These are phyloP conservation scores for Phataginus tetradactyla DNA, from an alignment of 2,797 vertebrate genomes.

Conservation along the genomic window DNA sequence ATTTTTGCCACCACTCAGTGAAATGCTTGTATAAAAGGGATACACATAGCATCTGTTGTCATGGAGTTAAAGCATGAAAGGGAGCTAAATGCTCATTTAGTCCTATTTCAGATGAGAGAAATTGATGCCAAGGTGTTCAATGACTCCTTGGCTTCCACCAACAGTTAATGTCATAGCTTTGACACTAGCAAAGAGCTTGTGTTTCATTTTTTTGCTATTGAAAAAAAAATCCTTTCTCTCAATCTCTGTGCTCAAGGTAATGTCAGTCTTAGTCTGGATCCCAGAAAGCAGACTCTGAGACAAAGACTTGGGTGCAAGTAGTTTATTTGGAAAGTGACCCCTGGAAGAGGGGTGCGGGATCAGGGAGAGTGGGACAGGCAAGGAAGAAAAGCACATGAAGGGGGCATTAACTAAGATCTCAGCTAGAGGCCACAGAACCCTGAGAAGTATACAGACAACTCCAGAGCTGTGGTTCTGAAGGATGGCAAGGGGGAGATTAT, in stretches of 20 bases:
- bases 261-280: background rate
- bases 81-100: background rate
- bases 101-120: background rate
- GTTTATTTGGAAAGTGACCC: background rate
- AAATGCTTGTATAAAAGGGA: background rate
- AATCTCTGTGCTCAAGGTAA: background rate
- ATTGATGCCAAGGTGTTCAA: background rate
- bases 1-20: background rate
- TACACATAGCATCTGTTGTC: background rate
- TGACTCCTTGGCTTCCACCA: background rate
- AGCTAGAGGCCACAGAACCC: background rate
- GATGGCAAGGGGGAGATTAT: background rate
- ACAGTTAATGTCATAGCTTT: background rate
- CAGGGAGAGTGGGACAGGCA: background rate
- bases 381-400: background rate
- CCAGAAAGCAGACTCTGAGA: background rate
- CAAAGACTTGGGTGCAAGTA: background rate
- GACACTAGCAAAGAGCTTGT: background rate
- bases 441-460: background rate
- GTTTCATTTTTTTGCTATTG: background rate
- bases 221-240: background rate
- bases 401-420: background rate
- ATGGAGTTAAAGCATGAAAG: background rate
- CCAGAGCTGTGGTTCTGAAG: background rate
- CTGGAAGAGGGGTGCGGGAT: background rate